Conservation (phyloP, 2,888 invertebrate genomes). For the Cyrtodaria siliqua region DNA sequence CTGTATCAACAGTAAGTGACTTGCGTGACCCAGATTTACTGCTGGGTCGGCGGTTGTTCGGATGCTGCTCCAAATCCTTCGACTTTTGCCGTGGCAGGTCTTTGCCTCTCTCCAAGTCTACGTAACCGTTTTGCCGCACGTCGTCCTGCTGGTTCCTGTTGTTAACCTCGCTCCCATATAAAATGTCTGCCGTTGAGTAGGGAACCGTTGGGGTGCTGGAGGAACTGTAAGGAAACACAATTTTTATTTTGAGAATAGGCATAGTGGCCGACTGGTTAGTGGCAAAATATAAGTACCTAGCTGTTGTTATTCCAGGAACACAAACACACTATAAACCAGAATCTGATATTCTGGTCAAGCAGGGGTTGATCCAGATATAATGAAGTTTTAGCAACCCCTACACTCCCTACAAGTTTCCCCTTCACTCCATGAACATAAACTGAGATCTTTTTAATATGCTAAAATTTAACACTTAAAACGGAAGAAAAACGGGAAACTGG, state of each 20-base stretch:
- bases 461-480: no score
- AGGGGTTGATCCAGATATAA: no score
- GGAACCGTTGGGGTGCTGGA: conserved; percentile 74
- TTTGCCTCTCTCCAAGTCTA: conserved; percentile 60
- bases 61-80: conserved; percentile 51
- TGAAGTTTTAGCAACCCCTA: no score
- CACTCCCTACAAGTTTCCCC: no score
- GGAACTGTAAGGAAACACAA: conserved; percentile 65
- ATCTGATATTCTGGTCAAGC: no score
- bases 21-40: conserved; percentile 65
- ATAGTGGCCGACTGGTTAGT: no score
- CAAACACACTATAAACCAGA: no score
- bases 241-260: conserved; percentile 24
- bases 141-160: conserved; percentile 60
- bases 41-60: conserved; percentile 55
- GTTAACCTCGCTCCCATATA: conserved; percentile 72
- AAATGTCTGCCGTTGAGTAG: conserved; percentile 74
- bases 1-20: conserved; percentile 72
- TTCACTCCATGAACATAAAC: no score
- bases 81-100: conserved; percentile 48
- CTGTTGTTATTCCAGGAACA: no score
- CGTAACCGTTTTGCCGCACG: conserved; percentile 63
- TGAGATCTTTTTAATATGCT: no score
- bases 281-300: no score
- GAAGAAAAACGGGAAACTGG: no score